These are phyloP conservation scores for Callorhinus ursinus DNA, from an alignment of 2,113 vertebrate genomes.

Conservation along the genomic window DNA sequence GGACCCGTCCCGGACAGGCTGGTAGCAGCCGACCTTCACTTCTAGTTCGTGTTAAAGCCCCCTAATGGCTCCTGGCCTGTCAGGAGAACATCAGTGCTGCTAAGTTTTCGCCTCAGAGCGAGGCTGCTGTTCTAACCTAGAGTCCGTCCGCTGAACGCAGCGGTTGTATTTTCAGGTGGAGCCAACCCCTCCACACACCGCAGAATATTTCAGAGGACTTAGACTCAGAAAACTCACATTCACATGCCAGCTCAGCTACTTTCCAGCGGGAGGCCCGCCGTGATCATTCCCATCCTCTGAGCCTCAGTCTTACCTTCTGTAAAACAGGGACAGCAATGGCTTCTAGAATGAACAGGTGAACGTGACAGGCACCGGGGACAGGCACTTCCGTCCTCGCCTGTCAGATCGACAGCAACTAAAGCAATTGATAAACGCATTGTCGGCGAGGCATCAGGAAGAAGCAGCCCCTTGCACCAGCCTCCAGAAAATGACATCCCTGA, in stretches of 20 bases:
- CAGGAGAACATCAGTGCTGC: rapidly evolving
- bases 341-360: not conserved
- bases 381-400: rapidly evolving
- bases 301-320: not conserved
- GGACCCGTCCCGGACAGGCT: not conserved
- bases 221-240: not conserved
- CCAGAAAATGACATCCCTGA: not conserved
- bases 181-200: not conserved
- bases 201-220: not conserved
- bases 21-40: too few relatives aligned
- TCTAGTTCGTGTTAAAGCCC: not conserved
- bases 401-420: not conserved
- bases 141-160: not conserved
- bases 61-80: rapidly evolving
- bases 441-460: rapidly evolving
- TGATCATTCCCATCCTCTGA: not conserved
- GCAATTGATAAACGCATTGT: rapidly evolving
- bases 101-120: too few relatives aligned
- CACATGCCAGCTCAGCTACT: not conserved
- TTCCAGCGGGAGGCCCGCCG: not conserved
- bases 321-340: rapidly evolving
- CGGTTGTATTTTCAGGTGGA: not conserved
- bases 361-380: rapidly evolving
- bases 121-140: too few relatives aligned
- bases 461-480: not conserved